Base-by-base conservation (phyloP, 2,113 vertebrate species). In the Rhipidura dahli region DNA sequence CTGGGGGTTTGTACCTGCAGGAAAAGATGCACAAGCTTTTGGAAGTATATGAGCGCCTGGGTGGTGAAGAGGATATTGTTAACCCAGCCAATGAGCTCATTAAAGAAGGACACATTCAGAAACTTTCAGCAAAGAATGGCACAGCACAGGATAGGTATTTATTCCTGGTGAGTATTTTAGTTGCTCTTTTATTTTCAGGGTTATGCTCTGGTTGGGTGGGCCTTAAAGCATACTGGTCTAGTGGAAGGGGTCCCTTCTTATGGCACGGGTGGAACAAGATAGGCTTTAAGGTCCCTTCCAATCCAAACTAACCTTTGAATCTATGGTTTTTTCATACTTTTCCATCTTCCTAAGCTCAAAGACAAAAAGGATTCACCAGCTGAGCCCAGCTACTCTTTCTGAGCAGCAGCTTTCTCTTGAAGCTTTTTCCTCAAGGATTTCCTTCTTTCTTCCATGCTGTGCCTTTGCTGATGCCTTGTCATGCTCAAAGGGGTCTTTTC, bases 11-110 rank as follows among this genome's bases (percentile, higher is more conserved):
- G 33, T 90, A 56, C 57, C 89, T 95, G 33, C 85, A 99, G 99
- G 99, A 99, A 97, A 99, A 99, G 94, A 99, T 99, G 99, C 98
- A 99, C 94, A 99, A 99, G 84, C 98, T 99, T 70, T 96, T 99
- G 97, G 99, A 99, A 96, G 99, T 99, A 42, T 99, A 99, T 2
- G 99, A 99, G 93, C 96, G 98, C 35, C 98, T 99, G 2, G 99
- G 99, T 24, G 99, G 99, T 8, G 99, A 99, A 92, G 99, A 99
- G 75, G 99, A 99, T 94, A 99, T 99, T 14, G 99, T 99, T 56
- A 99, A 99, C 93, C 99, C 99, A 4, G 99, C 99, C 89, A 99
- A 99, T 14, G 99, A 99, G 91, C 98, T 99, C 87, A 99, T 99
- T 96, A 99, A 99, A 97, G 99, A 99, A 94, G 99, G 99, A 20